Base-by-base conservation (phyloP, 2,113 vertebrate species). In the Cyphotilapia sp. region DNA sequence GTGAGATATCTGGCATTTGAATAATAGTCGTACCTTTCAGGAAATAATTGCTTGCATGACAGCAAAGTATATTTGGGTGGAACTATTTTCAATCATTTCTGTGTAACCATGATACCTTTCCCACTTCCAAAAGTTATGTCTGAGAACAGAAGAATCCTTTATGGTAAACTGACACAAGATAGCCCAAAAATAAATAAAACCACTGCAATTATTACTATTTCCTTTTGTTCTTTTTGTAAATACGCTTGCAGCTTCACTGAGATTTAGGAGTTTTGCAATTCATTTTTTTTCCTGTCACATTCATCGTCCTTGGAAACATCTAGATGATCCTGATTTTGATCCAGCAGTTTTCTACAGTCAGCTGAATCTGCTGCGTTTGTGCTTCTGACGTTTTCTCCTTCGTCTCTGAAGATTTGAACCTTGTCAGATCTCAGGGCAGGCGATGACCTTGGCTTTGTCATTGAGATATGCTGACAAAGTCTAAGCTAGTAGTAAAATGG, bases 391-490 rank as follows among this genome's bases (percentile, higher is more conserved):
- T 91, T 85, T 92, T 63, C 57, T 51, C 38, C 76, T 49, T 87
- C 11, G 45, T 69, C 81, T 93, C 87, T 89, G 33, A 91, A 94
- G 91, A 93, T 91, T 88, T 90, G 83, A 31, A 88, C 87, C 53
- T 49, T 61, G 87, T 92, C 91, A 89, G 91, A 94, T 92, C 90
- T 90, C 80, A 69, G 88, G 80, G 81, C 69, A 61, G 63, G 38
- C 82, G 86, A 88, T 91, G 92, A 91, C 94, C 93, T 92, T 89
- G 85, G 47, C 27, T 80, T 82, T 85, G 84, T 89, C 91, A 85
- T 87, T 93, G 92, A 90, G 61, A 92, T 89, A 16, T 66, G 93
- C 91, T 87, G 85, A 93, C 93, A 86, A 86, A 90, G 88, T 86
- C 82, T 42, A 35, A 81, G 81, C 57, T 9, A 35, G 40, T 13